Conservation (phyloP, 2,888 invertebrate genomes). For the Agrochola circellaris region DNA sequence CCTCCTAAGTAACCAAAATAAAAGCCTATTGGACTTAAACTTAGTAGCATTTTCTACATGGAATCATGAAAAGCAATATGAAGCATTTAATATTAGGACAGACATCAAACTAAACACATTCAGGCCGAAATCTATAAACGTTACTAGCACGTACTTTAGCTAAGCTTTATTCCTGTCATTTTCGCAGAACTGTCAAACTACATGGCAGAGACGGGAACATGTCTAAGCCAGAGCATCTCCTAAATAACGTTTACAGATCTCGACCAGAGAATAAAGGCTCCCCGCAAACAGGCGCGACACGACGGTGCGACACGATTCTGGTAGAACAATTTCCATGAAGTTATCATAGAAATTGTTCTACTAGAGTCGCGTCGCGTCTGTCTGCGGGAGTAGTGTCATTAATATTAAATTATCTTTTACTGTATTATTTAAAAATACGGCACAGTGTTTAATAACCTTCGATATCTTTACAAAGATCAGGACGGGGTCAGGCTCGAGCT, state of each 20-base stretch:
- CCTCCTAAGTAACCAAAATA: background rate
- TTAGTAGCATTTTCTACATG: background rate
- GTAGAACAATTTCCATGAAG: too few species aligned
- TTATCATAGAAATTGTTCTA: too few species aligned
- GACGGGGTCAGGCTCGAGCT: background rate
- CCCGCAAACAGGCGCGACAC: too few species aligned
- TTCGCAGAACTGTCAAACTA: background rate
- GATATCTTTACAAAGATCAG: constrained; percentile 1
- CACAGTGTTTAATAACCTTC: background rate
- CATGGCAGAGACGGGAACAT: background rate
- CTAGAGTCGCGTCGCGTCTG: too few species aligned
- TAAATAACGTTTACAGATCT: background rate
- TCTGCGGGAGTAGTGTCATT: too few species aligned
- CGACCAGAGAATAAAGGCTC: background rate
- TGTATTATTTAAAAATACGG: background rate
- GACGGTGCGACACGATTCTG: too few species aligned
- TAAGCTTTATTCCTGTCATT: background rate
- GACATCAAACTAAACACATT: background rate
- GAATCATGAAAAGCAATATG: background rate
- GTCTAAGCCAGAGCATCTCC: background rate
- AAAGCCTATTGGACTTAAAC: background rate
- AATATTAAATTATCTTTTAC: background rate
- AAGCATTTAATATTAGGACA: background rate
- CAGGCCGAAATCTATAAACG: background rate
- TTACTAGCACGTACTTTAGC: background rate